These are phyloP conservation scores for Micromesistius poutassou DNA, from an alignment of 2,797 vertebrate genomes.

Conservation along the genomic window DNA sequence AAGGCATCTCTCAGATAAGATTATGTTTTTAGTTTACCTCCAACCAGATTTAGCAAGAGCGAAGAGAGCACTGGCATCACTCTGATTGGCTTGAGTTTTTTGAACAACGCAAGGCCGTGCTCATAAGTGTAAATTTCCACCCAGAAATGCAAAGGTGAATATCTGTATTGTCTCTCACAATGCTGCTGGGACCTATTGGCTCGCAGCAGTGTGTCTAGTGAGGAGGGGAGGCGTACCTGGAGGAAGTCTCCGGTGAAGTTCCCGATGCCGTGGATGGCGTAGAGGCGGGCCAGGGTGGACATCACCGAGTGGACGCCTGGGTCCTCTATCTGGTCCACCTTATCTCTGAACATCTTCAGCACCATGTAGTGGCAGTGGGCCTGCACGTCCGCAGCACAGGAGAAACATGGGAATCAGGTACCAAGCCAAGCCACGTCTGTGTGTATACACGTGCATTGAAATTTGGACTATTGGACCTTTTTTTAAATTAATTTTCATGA, in stretches of 20 bases:
- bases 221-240: conserved; percentile 71
- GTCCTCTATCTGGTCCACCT: conserved; percentile 79
- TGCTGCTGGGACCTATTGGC: neutral
- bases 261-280: conserved; percentile 84
- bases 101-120: no score
- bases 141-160: neutral
- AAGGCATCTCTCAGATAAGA: neutral
- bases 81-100: neutral
- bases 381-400: conserved; percentile 57
- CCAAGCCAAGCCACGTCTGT: no score
- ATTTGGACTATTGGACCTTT: neutral
- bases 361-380: conserved; percentile 95
- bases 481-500: neutral
- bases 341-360: conserved; percentile 88
- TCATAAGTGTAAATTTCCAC: neutral
- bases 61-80: neutral
- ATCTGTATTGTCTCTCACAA: no score
- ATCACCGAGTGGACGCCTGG: conserved; percentile 76
- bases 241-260: conserved; percentile 88
- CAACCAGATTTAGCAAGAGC: neutral
- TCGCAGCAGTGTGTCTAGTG: neutral
- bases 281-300: conserved; percentile 84
- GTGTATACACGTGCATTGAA: neutral
- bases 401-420: no score
- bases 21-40: neutral